These are phyloP conservation scores for Machimus rusticus DNA, from an alignment of 2,888 invertebrate genomes.

Conservation along the genomic window DNA sequence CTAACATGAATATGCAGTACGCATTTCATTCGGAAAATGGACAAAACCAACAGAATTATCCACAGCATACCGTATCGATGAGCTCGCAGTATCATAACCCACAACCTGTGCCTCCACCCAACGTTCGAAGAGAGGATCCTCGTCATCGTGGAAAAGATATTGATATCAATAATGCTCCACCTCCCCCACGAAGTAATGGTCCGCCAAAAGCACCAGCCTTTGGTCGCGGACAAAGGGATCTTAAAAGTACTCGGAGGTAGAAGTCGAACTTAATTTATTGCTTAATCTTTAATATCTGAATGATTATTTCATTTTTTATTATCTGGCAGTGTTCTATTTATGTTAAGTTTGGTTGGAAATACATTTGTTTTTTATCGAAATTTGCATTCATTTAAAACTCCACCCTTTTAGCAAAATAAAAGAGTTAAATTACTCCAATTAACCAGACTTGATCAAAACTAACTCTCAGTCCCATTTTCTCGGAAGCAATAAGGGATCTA, in stretches of 20 bases:
- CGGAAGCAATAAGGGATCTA: no score
- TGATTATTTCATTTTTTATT: background rate
- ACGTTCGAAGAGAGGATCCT: background rate
- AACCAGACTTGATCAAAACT: no score
- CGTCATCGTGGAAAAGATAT: background rate
- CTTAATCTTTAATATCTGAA: background rate
- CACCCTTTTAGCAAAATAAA: no score
- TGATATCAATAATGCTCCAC: background rate
- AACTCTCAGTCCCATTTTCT: no score
- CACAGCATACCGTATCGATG: background rate
- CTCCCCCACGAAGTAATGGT: background rate
- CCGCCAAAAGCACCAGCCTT: background rate
- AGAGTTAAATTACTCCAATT: no score
- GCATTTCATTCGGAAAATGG: background rate
- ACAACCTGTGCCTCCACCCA: constrained; percentile 5
- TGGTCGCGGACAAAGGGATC: background rate
- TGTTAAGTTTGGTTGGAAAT: no score
- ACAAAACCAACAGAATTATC: background rate
- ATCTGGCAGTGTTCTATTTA: no score
- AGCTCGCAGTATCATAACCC: background rate
- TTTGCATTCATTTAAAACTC: no score
- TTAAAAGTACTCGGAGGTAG: background rate
- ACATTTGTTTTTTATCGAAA: no score
- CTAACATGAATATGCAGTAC: background rate
- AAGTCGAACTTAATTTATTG: background rate